Conservation (phyloP, 2,113 vertebrate species). For the Pavo muticus region DNA sequence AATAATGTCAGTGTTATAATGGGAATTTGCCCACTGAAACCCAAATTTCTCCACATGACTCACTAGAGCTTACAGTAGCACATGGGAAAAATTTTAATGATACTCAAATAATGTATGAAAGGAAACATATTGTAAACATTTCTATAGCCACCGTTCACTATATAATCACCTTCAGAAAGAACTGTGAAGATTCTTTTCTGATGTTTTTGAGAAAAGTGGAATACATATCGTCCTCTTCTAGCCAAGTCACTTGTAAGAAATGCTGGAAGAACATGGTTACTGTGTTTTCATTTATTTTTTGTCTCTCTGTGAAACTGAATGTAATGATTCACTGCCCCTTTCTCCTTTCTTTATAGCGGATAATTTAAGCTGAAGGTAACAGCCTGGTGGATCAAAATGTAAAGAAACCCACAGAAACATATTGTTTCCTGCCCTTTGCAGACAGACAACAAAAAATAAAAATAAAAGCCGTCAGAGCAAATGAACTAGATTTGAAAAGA, state of each 20-base stretch:
- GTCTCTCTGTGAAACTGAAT: not conserved
- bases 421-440: not conserved
- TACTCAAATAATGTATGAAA: not conserved
- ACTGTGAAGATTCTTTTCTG: not conserved
- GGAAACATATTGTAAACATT: not conserved
- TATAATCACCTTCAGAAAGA: not conserved
- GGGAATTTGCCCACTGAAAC: not conserved
- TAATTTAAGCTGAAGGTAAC: not conserved
- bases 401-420: not conserved
- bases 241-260: not conserved
- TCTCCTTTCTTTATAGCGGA: not conserved
- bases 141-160: not conserved
- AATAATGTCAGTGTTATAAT: not conserved
- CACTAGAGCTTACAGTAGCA: not conserved
- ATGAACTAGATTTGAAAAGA: not conserved
- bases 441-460: not conserved
- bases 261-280: not conserved
- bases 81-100: not conserved
- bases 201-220: not conserved
- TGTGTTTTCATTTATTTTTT: not conserved
- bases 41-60: not conserved
- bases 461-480: not conserved
- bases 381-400: not conserved
- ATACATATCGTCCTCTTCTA: not conserved
- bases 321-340: not conserved